Conservation (phyloP, 2,113 vertebrate species). For the Ceuthmochares aereus region DNA sequence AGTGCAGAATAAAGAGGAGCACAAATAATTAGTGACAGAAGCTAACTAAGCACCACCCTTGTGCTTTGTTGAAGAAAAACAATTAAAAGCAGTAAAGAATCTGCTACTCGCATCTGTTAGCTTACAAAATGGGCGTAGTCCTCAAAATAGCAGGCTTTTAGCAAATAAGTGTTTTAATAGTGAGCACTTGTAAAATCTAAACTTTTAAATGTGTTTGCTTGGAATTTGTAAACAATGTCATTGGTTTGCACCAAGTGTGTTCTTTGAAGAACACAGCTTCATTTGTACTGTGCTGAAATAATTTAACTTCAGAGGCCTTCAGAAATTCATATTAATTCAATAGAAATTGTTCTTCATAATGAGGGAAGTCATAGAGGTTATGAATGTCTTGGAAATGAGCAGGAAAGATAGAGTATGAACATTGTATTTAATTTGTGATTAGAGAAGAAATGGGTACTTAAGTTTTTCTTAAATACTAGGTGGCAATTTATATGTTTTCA, state of each 20-base stretch:
- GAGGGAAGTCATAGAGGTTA: not conserved
- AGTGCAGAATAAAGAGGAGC: not conserved
- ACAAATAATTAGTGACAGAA: not conserved
- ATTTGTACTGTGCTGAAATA: not conserved
- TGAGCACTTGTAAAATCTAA: not conserved
- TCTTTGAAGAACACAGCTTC: not conserved
- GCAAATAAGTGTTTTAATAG: not conserved
- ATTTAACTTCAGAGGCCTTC: not conserved
- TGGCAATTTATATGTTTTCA: not conserved
- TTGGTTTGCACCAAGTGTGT: not conserved
- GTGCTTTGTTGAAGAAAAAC: not conserved
- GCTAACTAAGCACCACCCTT: not conserved
- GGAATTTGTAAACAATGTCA: not conserved
- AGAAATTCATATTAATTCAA: not conserved
- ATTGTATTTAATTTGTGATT: not conserved
- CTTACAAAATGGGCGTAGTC: not conserved
- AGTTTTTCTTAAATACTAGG: not conserved
- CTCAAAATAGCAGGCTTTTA: not conserved
- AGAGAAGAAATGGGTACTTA: not conserved
- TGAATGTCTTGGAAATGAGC: not conserved
- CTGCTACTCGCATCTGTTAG: not conserved
- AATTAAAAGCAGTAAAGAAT: not conserved
- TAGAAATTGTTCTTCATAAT: not conserved
- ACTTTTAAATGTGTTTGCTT: not conserved
- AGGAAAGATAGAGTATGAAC: not conserved